phyloP scores from a whole-genome alignment of 2,113 vertebrate species.

The Psilopogon haemacephalus region DNA sequence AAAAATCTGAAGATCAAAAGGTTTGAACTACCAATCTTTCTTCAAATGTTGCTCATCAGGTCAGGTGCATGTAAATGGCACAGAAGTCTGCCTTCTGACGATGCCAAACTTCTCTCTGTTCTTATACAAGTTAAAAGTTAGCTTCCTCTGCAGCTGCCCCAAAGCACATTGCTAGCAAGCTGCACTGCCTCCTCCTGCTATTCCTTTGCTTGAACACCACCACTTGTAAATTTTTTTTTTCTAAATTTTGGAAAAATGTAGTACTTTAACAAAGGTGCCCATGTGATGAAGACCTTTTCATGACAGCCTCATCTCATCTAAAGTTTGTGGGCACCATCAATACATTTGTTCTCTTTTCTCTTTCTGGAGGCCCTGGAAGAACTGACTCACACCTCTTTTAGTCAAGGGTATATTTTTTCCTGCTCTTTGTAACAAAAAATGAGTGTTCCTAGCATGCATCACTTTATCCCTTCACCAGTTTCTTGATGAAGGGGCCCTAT shows the following conservation, averaged over 20 bases:
- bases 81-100: neutral
- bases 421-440: neutral
- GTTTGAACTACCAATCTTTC: neutral
- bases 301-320: neutral
- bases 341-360: neutral
- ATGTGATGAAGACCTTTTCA: neutral
- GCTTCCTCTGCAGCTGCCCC: neutral
- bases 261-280: neutral
- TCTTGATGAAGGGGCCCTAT: neutral
- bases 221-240: neutral
- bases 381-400: neutral
- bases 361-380: neutral
- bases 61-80: neutral
- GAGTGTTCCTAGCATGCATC: neutral
- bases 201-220: neutral
- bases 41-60: neutral
- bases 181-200: neutral
- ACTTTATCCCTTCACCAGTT: neutral
- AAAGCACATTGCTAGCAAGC: neutral
- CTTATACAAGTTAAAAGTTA: neutral
- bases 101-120: neutral
- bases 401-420: neutral
- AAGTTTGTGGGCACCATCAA: neutral
- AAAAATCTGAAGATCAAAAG: constrained; percentile 33
- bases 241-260: neutral